Evolutionary conservation across 35 echinoderm and acorn worm species (phyloP), one percentile per base, ranked within the genome.

Genomic region (Anneissia japonica): DNA sequence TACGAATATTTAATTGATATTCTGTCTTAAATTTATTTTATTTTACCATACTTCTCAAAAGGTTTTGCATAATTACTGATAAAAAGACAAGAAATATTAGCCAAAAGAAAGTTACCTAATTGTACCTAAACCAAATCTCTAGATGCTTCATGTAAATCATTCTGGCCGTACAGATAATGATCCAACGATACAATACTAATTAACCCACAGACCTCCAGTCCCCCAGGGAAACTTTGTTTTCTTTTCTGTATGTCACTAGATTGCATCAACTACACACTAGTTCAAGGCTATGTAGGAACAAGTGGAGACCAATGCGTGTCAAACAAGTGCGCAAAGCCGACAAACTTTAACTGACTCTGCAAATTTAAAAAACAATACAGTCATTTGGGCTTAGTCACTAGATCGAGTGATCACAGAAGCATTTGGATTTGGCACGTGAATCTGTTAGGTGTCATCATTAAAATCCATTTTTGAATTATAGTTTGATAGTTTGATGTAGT

Each of bases 281-380:
- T 64, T 64, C 51, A 64, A 64, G 51, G 51, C 7, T 23, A 64
- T 6, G 19, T 64, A 64, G 51, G 51, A 64, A 64, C 11, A 64
- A 64, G 51, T 64, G 51, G 51, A 64, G 51, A 64, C 51, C 51
- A 64, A 19, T 64, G 11, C 51, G 51, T 64, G 51, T 64, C 51
- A 64, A 64, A 64, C 51, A 64, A 64, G 51, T 64, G 51, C 51
- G 51, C 51, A 64, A 64, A 64, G 51, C 51, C 51, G 51, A 64
- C 51, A 64, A 64, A 26, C 21, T 64, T 64, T 64, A 2, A 64
- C 51, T 64, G 51, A 64, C 51, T 64, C 51, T 9, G 51, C 51
- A 64, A 64, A 26, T 12, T 26, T 64, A 6, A 64, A 64, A 64
- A 64, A 64, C 51, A 64, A 64, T 19, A 64, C 51, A 64, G 51